Evolutionary conservation across 2,113 vertebrate genomes (phyloP), one percentile per base, ranked within the genome.

Genomic region (Pelmatolapia mariae): DNA sequence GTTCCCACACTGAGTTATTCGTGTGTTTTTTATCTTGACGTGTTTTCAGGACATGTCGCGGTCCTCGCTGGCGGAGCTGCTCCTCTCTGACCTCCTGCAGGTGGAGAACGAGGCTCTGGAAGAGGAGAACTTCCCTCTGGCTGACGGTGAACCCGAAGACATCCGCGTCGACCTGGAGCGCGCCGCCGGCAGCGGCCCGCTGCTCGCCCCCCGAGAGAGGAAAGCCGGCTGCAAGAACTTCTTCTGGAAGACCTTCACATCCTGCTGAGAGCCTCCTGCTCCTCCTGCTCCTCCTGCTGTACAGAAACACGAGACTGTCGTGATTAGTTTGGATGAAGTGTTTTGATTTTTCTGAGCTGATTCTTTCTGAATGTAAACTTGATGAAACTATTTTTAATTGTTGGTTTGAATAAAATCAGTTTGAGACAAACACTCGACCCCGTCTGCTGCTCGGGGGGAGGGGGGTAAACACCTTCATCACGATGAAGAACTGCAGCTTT

Each of bases 171-270:
- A 99, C 71, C 96, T 99, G 92, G 98, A 99, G 91, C 96, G 98
- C 4, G 90, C 91, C 4, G 89, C 71, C 22, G 86, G 71, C 43
- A 68, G 7, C 10, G 92, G 87, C 33, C 97, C 98, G 0, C 96
- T 98, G 61, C 95, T 99, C 90, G 97, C 97, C 3, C 98, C 98
- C 29, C 96, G 98, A 40, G 99, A 99, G 95, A 98, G 98, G 90
- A 99, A 99, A 95, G 99, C 99, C 0, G 99, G 98, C 68, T 99
- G 99, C 97, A 99, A 99, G 97, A 99, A 99, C 94, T 99, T 99
- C 98, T 99, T 99, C 97, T 99, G 99, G 99, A 99, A 99, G 97
- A 99, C 99, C 4, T 99, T 99, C 96, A 99, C 99, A 43, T 99
- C 99, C 91, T 99, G 99, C 96, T 99, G 98, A 97, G 96, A 93